These are phyloP conservation scores for Montipora capitata DNA, from an alignment of 92 coral and sea anemone genomes.

Conservation along the genomic window DNA sequence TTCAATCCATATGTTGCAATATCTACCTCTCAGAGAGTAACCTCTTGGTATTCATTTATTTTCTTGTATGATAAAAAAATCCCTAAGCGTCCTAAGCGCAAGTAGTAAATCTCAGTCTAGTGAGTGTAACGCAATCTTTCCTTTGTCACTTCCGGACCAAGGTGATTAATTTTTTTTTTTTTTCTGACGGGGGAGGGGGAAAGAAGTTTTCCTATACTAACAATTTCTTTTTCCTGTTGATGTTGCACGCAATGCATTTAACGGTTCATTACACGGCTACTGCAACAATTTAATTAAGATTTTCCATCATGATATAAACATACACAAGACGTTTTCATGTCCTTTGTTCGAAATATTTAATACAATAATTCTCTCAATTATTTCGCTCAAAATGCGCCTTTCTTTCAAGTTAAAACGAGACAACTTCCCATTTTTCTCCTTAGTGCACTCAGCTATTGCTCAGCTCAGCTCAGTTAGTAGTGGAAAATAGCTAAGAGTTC, in stretches of 20 bases:
- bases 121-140: conserved; percentile 4
- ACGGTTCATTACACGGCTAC: conserved; percentile 4
- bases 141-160: neutral
- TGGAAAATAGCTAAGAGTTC: too few relatives aligned
- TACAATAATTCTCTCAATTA: conserved; percentile 26
- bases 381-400: conserved; percentile 32
- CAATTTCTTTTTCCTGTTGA: conserved; percentile 17
- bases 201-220: neutral
- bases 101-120: conserved; percentile 30
- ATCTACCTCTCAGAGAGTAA: too few relatives aligned
- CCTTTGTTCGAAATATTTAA: conserved; percentile 35
- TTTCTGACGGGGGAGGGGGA: neutral
- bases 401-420: too few relatives aligned
- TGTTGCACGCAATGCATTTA: conserved; percentile 7
- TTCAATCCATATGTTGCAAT: too few relatives aligned
- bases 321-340: conserved; percentile 41
- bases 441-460: too few relatives aligned
- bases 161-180: neutral
- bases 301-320: conserved; percentile 37
- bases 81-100: conserved; percentile 15
- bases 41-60: neutral
- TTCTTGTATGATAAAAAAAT: conserved; percentile 4
- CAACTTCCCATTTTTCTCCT: too few relatives aligned
- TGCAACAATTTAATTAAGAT: neutral
- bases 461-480: too few relatives aligned